Base-by-base conservation (phyloP, 2,797 vertebrate genomes). In the Premnoplex brunnescens region DNA sequence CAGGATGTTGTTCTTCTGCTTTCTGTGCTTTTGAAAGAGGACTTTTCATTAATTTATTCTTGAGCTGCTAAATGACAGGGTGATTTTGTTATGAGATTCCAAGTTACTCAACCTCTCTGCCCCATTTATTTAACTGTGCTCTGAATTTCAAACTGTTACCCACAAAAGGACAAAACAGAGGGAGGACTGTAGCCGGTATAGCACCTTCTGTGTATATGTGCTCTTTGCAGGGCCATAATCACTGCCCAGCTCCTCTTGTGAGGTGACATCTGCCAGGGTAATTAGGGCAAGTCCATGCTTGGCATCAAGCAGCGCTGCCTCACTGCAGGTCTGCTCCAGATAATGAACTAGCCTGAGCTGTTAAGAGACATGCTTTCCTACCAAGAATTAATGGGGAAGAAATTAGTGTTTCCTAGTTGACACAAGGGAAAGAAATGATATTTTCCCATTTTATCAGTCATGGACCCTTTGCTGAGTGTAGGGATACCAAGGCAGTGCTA, bases 361-460 rank as follows among this genome's bases (percentile, higher is more conserved):
- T 62, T 76, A 55, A 69, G 78, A 92, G 60, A 87, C 23, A 22
- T 18, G 15, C 20, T 91, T 91, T 82, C n/a, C 66, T 60, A 83
- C 37, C 73, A 75, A 48, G 64, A 81, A 78, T 68, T 58, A 58
- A 71, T 81, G 51, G 54, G 68, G 39, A 83, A 83, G 41, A 86
- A 93, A 85, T 54, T 20, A 83, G 24, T 80, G 24, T 81, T 91
- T 95, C 54, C 62, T 54, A 84, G 49, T 28, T 81, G 44, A 64
- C 8, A 62, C 30, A 62, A 60, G 18, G 66, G 73, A 68, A 74
- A 48, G 27, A 74, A 62, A 44, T 27, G 9, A 34, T 41, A 43
- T 74, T 92, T 85, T 78, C 54, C 41, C 20, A 8, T 74, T 72
- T 87, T 22, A 48, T 73, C 2, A 4, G 44, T 36, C 74, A n/a